phyloP scores from a whole-genome alignment of 2,797 vertebrate genomes.

The Myotis pilosus region DNA sequence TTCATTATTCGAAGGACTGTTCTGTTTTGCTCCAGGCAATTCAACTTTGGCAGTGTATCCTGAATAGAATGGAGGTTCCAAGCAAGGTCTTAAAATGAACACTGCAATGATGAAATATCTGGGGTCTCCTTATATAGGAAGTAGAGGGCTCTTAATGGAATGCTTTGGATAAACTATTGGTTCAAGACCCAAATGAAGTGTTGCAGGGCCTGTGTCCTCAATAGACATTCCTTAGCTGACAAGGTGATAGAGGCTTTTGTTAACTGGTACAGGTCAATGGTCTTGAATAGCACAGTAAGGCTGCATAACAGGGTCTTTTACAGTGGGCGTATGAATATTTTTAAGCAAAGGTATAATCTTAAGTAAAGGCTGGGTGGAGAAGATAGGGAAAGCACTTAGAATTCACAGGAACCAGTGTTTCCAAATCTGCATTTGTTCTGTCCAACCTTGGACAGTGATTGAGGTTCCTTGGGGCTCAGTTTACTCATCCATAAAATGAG shows the following conservation, averaged over 20 bases:
- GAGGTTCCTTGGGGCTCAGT: background rate
- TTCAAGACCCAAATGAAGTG: background rate
- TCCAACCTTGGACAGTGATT: background rate
- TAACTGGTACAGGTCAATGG: background rate
- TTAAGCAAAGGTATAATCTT: background rate
- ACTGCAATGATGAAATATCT: slow-evolving; percentile 6
- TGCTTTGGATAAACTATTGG: background rate
- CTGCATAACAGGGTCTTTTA: background rate
- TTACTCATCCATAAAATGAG: background rate
- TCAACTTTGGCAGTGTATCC: slow-evolving; percentile 32
- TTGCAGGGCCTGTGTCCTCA: background rate
- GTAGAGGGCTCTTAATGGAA: background rate
- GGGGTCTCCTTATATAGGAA: background rate
- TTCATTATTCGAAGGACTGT: background rate
- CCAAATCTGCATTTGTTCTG: slow-evolving; percentile 27
- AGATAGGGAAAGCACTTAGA: background rate
- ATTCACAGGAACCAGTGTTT: background rate
- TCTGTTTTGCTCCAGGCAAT: background rate
- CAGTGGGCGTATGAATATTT: background rate
- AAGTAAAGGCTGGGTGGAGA: background rate
- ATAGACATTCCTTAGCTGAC: background rate
- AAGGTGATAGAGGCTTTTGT: background rate
- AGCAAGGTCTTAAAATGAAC: slow-evolving; percentile 34
- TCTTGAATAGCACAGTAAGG: background rate
- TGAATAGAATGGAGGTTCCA: background rate